phyloP scores from a whole-genome alignment of 1,140 invertebrate genomes.

The Trichoplusia ni region DNA sequence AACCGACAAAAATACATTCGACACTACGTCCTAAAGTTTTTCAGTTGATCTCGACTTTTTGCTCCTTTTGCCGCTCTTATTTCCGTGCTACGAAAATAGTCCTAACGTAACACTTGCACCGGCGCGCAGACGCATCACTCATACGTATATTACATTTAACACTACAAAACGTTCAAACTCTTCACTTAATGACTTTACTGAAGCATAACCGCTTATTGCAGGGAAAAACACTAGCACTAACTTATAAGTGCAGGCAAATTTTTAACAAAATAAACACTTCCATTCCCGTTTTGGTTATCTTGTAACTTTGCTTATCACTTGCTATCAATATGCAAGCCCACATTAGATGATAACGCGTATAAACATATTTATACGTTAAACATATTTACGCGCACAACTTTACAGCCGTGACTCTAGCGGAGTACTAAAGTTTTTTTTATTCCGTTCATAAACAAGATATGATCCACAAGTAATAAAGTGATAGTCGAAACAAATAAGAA shows the following conservation, averaged over 20 bases:
- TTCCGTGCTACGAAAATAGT: conserved; percentile 81
- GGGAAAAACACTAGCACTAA: conserved; percentile 13
- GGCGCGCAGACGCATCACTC: conserved; percentile 74
- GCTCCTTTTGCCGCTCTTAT: conserved; percentile 80
- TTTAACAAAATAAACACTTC: conserved; percentile 27
- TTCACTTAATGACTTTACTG: conserved; percentile 20
- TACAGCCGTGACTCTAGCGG: conserved; percentile 31
- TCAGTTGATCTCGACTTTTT: conserved; percentile 73
- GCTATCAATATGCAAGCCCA: conserved; percentile 32
- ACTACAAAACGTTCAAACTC: no score
- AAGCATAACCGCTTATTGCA: neutral
- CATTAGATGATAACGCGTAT: conserved; percentile 36
- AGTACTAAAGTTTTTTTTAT: conserved; percentile 43
- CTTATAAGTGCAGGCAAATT: neutral
- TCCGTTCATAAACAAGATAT: conserved; percentile 40
- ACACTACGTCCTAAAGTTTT: conserved; percentile 77
- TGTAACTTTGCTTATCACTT: conserved; percentile 32
- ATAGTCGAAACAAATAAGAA: conserved; percentile 36
- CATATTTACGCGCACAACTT: conserved; percentile 43
- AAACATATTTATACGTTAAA: conserved; percentile 33
- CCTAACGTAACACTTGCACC: conserved; percentile 74
- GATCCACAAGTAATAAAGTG: no score
- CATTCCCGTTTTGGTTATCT: conserved; percentile 35
- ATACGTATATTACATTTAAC: conserved; percentile 51
- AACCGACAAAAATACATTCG: conserved; percentile 75